Base-by-base conservation (phyloP, 2,888 invertebrate species). In the Lasioglossum malachurum region DNA sequence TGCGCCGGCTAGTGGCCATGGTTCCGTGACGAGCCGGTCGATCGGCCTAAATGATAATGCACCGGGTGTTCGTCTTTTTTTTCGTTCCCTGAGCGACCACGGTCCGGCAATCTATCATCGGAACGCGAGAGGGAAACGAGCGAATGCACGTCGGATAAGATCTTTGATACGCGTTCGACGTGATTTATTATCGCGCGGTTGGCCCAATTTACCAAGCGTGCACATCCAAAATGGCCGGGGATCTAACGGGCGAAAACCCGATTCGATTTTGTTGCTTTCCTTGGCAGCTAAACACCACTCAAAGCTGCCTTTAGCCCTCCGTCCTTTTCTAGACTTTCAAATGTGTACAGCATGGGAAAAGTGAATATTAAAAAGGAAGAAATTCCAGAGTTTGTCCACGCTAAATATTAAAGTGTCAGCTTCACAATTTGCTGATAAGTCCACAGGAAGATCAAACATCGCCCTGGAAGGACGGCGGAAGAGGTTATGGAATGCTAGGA, bases 41-140 rank as follows among this genome's bases (percentile, higher is more conserved):
- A 89, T 89, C 88, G 85, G 79, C 73, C 78, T 76, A 80, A 85
- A 83, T 86, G 86, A 87, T 89, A 89, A 86, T 85, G 49, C 81
- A 78, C 74, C 78, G 78, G 83, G 80, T 89, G 79, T 79, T 74
- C 79, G 27, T 53, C 73, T 87, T 87, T 83, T 80, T 57, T 78
- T 77, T n/a, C 3, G 67, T 64, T 87, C 80, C 78, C 69, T 27
- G 41, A 7, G 41, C 60, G 64, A 60, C 71, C 78, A 31, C 53
- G 71, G 82, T 71, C 31, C 67, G 53, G 41, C 74, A 67, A 89
- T 89, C 75, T 80, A 85, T 89, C 89, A 82, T 86, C 75, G 81
- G 78, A 83, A 78, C 82, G 83, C 76, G 78, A 84, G 79, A 64
- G 79, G 44, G 81, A 87, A 78, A 75, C 80, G 82, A 73, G 81